phyloP scores from a whole-genome alignment of 2,888 invertebrate genomes.

The Cancer borealis region DNA sequence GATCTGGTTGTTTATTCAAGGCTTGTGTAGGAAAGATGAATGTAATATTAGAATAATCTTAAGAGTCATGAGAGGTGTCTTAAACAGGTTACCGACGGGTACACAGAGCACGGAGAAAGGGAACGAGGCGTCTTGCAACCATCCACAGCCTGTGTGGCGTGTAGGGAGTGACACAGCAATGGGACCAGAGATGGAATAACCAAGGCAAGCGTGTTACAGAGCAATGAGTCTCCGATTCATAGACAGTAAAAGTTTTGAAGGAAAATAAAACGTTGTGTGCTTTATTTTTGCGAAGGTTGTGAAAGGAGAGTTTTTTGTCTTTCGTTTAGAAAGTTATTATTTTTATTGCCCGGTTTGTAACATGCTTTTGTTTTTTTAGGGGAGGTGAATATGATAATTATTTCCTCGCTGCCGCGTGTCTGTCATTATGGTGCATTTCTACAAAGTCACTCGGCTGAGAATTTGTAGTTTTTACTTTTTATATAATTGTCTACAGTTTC shows the following conservation, averaged over 20 bases:
- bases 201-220: neutral
- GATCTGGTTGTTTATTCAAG: neutral
- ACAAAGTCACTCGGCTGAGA: too few relatives aligned
- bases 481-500: too few relatives aligned
- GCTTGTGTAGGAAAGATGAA: slow-evolving; percentile 12
- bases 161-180: neutral
- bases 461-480: too few relatives aligned
- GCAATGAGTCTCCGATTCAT: neutral
- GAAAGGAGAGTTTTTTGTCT: neutral
- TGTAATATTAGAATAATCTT: neutral
- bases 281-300: neutral
- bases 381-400: neutral
- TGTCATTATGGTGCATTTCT: too few relatives aligned
- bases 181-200: neutral
- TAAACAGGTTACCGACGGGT: neutral
- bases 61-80: slow-evolving; percentile 34
- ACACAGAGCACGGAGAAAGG: neutral
- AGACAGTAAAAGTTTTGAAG: neutral
- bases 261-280: neutral
- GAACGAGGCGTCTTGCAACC: neutral
- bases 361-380: neutral
- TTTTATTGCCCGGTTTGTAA: neutral
- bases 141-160: neutral
- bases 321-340: neutral
- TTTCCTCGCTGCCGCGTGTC: too few relatives aligned